Evolutionary conservation across 2,888 invertebrate genomes (phyloP), one percentile per base, ranked within the genome.

Genomic region (Apoda limacodes): DNA sequence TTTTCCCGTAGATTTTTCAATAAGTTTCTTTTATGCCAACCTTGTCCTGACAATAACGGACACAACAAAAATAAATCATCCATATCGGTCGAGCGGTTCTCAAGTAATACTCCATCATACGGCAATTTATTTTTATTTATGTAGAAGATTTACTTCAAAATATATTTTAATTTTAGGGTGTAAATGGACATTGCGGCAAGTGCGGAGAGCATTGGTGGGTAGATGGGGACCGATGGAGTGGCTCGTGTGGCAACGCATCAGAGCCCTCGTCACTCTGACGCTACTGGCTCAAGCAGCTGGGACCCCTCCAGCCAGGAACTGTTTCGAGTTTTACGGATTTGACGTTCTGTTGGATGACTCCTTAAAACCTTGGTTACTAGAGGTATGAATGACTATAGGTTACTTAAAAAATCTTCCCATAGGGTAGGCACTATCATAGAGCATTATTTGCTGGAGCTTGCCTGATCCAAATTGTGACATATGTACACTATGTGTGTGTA

Each of bases 291-390:
- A 93, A 58, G 84, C 86, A 1, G 82, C 86, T 13, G 86, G 86
- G 15, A 85, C 90, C 6, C 89, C 89, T 0, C 84, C 82, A 5
- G 85, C 88, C 0, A 83, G 85, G 15, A 92, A 92, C 67, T 92
- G 92, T 64, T 93, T 93, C 61, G 93, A 94, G 60, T 88, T 95
- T 55, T 93, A 94, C 55, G 95, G 95, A 2, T 95, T 95, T 58
- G 95, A 96, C 62, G 88, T 96, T 23, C 74, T 96, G 25, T 85
- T 96, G 1, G 95, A 96, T 55, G 86, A 88, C 25, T 82, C 87
- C 31, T 68, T 95, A 40, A 88, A 90, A 42, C 95, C 95, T 1
- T 95, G 95, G 93, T 75, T 95, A 10, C 72, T 96, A 32, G 95
- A 95, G 84, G 95, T 94, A 38, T 40, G 31, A n/a, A n/a, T n/a